Evolutionary conservation across 2,797 vertebrate species (phyloP), one percentile per base, ranked within the genome.

Genomic region (Phrynocephalus forsythii): DNA sequence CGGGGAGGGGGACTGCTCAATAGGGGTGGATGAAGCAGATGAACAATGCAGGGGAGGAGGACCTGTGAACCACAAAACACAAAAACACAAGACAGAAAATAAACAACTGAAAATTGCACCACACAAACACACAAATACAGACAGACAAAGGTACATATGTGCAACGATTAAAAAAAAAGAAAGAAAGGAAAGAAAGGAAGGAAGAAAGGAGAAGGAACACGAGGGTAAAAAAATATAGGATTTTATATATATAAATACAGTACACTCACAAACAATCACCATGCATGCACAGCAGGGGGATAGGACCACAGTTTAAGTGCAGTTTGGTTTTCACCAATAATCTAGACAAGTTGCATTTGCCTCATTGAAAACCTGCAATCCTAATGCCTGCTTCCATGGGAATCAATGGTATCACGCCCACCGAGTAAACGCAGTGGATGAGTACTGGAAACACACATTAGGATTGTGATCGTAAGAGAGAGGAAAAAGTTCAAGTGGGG

Each of bases 61-160:
- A 98, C 98, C 99, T 99, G 98, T 96, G 97, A 96, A 97, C 97
- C 98, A 98, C 97, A 98, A 96, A 71, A 98, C 97, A 98, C 95
- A 98, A 95, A 44, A 79, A 98, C 92, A 85, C 91, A 95, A 95
- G 92, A 91, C 93, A 94, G 92, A 92, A 93, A 90, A 94, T 91
- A 84, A 91, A 95, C 91, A 90, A 86, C 81, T 44, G 22, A 83
- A 87, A 83, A 71, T 69, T 60, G 86, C 28, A 82, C 28, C 26
- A 52, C 50, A 81, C 0, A 82, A 7, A 11, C n/a, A 11, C n/a
- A 83, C 15, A 48, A 3, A 30, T 20, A 26, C 5, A 82, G 16
- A 2, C 26, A 71, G 16, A 52, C 5, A 78, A 18, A 80, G 13
- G 44, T 0, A 33, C 2, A 50, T 6, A 50, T 2, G n/a, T 3